Evolutionary conservation across 2,797 vertebrate genomes (phyloP), one percentile per base, ranked within the genome.

Genomic region (Tauraco hartlaubi): DNA sequence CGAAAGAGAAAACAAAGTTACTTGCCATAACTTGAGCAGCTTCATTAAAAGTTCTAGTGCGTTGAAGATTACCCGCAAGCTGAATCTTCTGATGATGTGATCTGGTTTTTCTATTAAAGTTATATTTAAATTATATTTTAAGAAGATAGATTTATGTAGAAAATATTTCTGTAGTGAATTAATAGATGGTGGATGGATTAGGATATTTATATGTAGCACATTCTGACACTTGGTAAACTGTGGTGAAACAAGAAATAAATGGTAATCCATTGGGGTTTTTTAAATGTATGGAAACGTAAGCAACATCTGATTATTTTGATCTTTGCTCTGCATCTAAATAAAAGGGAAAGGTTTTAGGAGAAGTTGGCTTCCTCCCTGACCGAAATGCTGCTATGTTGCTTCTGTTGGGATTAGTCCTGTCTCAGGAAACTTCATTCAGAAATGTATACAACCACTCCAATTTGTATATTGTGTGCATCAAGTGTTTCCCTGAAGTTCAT

Each of bases 101-200:
- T 63, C 7, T 80, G 44, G 1, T 67, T 85, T 94, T 76, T 49
- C n/a, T 85, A 75, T 29, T 49, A 71, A 56, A 58, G 21, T 82
- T 91, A 21, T 80, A 79, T 88, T 92, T 87, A 95, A 96, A 86
- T 90, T 73, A 88, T 92, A 92, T 92, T 92, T 96, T 82, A 44
- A 81, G 66, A 69, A 54, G 62, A 94, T 85, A 95, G 66, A 58
- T 81, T 62, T 80, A 84, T 85, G 68, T 90, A 92, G 90, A 95
- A 87, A 84, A 91, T 91, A 83, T 71, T 85, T 80, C 55, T 82
- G 31, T 81, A 77, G 46, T 85, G 56, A 90, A 85, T 64, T 80
- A 88, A 77, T 58, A 73, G 95, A 85, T 41, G 68, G 63, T 88
- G 71, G 39, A 61, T 74, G 85, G 75, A 23, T 86, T 87, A 92